phyloP scores from a whole-genome alignment of 2,113 vertebrate genomes.

The Panthera leo region DNA sequence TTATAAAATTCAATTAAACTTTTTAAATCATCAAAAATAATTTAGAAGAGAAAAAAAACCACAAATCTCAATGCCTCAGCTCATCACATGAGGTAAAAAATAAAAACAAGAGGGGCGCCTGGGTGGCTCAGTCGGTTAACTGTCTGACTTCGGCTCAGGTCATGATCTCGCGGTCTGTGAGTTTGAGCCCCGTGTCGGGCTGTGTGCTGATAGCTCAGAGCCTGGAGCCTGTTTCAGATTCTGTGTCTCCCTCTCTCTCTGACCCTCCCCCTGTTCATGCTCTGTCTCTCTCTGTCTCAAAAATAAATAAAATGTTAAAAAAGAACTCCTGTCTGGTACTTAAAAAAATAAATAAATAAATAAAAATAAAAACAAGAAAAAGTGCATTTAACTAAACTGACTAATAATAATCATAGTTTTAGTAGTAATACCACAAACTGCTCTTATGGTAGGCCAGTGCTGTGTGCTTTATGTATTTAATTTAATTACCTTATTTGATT shows the following conservation, averaged over 20 bases:
- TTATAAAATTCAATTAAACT: conserved; percentile 13
- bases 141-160: too few species aligned
- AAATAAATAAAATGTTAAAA: too few species aligned
- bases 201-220: too few species aligned
- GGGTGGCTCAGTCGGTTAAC: too few species aligned
- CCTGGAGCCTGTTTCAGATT: too few species aligned
- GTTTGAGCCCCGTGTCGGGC: too few species aligned
- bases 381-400: neutral
- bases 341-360: too few species aligned
- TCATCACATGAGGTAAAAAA: conserved; percentile 19
- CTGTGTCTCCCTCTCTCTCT: too few species aligned
- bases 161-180: too few species aligned
- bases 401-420: neutral
- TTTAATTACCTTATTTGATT: neutral
- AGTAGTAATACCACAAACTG: neutral
- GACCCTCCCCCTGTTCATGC: too few species aligned
- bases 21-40: neutral
- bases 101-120: neutral
- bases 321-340: too few species aligned
- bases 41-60: neutral
- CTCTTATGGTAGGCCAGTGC: neutral
- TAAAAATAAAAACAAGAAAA: conserved; percentile 23
- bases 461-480: neutral
- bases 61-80: neutral
- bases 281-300: too few species aligned